Percentiles rank a stretch among this genome's conserved stretches.
Evolutionary conservation across 2,888 invertebrate genomes (phyloP).

Genomic region (Acronicta leporina): DNA sequence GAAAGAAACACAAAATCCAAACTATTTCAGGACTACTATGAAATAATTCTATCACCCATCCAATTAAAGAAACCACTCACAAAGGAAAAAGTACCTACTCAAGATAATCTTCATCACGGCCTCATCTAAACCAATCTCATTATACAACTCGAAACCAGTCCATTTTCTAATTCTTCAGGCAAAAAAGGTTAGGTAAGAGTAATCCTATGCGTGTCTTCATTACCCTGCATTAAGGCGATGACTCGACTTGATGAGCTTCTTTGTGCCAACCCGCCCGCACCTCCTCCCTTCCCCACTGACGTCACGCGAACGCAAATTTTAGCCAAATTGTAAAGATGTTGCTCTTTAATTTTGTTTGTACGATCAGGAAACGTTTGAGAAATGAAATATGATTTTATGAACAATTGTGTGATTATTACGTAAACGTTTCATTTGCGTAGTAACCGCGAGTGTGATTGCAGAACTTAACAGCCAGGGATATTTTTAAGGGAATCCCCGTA

Average conservation of each 20-base stretch:
- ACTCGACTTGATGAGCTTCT: slow-evolving; percentile 68
- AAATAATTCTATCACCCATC: background rate
- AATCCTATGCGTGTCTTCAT: slow-evolving; percentile 62
- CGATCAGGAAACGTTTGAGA: slow-evolving; percentile 5
- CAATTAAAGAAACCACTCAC: background rate
- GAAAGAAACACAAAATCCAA: too few relatives aligned
- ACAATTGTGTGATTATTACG: too few relatives aligned
- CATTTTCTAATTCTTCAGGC: slow-evolving; percentile 33
- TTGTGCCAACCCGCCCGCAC: slow-evolving; percentile 33
- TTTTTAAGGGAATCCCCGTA: too few relatives aligned
- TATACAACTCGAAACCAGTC: slow-evolving; percentile 12
- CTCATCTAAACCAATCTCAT: slow-evolving; percentile 18
- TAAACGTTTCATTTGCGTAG: too few relatives aligned
- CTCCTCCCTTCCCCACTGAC: slow-evolving; percentile 18
- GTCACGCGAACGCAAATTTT: slow-evolving; percentile 32
- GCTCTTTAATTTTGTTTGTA: slow-evolving; percentile 48
- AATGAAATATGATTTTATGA: too few relatives aligned
- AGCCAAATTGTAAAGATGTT: slow-evolving; percentile 52
- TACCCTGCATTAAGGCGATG: slow-evolving; percentile 67
- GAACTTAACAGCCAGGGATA: too few relatives aligned
- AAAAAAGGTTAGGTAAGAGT: slow-evolving; percentile 34
- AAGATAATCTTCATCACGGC: background rate
- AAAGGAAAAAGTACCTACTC: background rate
- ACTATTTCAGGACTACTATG: too few relatives aligned
- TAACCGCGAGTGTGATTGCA: too few relatives aligned